Evolutionary conservation across 2,113 vertebrate species (phyloP).

Genomic region (Sturnira hondurensis): DNA sequence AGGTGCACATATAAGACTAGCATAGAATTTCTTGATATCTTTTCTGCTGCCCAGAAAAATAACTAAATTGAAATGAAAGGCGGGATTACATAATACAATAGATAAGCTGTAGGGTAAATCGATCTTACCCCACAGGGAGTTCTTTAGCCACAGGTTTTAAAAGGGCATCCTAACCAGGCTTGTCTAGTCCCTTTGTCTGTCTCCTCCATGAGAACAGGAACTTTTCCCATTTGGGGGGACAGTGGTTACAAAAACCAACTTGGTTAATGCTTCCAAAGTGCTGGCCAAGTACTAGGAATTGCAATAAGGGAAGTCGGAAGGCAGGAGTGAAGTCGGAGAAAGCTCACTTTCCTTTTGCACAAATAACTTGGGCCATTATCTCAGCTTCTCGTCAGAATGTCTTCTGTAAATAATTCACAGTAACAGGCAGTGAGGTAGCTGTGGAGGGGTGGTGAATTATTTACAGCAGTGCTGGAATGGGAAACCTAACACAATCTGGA

Average conservation of each 20-base stretch:
- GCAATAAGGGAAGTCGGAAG: neutral
- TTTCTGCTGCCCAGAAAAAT: neutral
- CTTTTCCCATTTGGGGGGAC: neutral
- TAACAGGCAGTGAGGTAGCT: conserved; percentile 36
- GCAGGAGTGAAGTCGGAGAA: neutral
- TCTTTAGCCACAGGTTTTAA: neutral
- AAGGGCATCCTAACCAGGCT: neutral
- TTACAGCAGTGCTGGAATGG: conserved; percentile 16
- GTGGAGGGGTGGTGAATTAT: conserved; percentile 65
- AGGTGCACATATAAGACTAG: neutral
- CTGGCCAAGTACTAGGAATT: neutral
- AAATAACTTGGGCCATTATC: conserved; percentile 59
- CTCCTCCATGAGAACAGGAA: neutral
- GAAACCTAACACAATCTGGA: conserved; percentile 10
- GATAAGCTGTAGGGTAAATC: neutral
- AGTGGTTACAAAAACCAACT: neutral
- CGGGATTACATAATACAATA: neutral
- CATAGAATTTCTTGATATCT: neutral
- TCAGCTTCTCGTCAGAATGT: conserved; percentile 65
- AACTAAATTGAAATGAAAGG: neutral
- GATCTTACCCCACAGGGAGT: neutral
- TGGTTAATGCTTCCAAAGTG: neutral
- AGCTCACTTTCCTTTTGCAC: conserved; percentile 14
- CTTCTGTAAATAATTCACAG: conserved; percentile 59
- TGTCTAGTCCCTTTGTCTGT: neutral